Evolutionary conservation across 1,140 invertebrate species (phyloP).

Genomic region (Galleria mellonella): DNA sequence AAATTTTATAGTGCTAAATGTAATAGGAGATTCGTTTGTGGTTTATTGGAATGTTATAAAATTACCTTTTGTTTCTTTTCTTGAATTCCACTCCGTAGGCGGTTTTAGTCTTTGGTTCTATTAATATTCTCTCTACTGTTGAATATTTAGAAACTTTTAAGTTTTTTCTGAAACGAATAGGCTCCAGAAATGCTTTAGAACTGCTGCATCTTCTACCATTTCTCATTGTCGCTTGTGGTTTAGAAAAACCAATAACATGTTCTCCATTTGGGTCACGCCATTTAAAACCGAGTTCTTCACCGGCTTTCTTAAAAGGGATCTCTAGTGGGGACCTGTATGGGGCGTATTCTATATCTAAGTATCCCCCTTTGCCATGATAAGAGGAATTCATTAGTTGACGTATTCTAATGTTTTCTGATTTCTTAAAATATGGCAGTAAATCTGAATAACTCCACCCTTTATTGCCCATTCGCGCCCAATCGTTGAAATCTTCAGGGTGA

Average conservation of each 20-base stretch:
- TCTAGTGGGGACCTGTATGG: conserved; percentile 78
- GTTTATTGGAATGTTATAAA: background rate
- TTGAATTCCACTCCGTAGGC: conserved; percentile 81
- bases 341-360: conserved; percentile 79
- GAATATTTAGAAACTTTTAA: conserved; percentile 81
- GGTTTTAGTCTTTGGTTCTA: conserved; percentile 76
- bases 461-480: conserved; percentile 85
- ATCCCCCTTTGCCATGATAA: conserved; percentile 80
- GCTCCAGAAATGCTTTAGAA: conserved; percentile 80
- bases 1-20: too few species aligned
- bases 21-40: too few species aligned
- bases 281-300: conserved; percentile 81
- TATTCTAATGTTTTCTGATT: conserved; percentile 82
- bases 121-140: conserved; percentile 79
- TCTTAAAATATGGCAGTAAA: conserved; percentile 87
- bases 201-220: conserved; percentile 82
- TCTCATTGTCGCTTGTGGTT: conserved; percentile 82
- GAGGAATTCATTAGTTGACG: conserved; percentile 72
- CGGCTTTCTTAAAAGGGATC: conserved; percentile 80
- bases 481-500: conserved; percentile 81
- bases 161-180: conserved; percentile 78
- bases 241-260: conserved; percentile 77
- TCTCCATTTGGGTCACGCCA: conserved; percentile 80
- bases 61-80: conserved; percentile 70
- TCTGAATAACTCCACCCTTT: conserved; percentile 90